Evolutionary conservation across 2,797 vertebrate species (phyloP).

Genomic region (Tauraco hartlaubi): DNA sequence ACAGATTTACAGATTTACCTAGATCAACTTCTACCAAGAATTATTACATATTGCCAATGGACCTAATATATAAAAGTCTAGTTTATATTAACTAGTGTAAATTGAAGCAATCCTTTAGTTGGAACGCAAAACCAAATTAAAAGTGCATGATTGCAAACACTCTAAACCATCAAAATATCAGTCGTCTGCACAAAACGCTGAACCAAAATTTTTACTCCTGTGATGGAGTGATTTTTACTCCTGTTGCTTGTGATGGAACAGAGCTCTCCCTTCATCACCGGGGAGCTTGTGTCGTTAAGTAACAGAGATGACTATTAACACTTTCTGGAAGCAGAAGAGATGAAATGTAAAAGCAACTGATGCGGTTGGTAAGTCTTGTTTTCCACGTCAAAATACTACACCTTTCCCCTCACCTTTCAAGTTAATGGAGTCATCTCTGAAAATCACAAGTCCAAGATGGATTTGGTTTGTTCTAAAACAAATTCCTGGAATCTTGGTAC

Average conservation of each 20-base stretch:
- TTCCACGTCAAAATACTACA: background rate
- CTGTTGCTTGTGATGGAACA: background rate
- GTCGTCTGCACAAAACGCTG: background rate
- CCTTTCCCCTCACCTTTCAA: fast-evolving
- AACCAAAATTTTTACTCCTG: background rate
- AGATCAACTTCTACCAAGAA: background rate
- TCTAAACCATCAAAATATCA: background rate
- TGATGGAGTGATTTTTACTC: background rate
- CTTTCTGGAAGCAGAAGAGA: background rate
- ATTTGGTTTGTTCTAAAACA: background rate
- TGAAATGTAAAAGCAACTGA: background rate
- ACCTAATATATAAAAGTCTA: background rate
- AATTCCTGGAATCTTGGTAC: background rate
- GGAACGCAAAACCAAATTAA: background rate
- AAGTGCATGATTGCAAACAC: background rate
- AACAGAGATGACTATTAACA: background rate
- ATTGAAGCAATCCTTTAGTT: background rate
- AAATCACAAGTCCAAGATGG: background rate
- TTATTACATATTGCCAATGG: background rate
- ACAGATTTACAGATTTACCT: background rate
- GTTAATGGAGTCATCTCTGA: background rate
- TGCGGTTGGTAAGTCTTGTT: background rate
- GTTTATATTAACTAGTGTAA: background rate
- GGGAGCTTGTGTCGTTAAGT: background rate
- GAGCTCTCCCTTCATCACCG: background rate